A percentile compares a stretch with the other conserved stretches of the same genome.
Conservation (phyloP, 1,140 invertebrate genomes). For the Diorhabda sublineata region DNA sequence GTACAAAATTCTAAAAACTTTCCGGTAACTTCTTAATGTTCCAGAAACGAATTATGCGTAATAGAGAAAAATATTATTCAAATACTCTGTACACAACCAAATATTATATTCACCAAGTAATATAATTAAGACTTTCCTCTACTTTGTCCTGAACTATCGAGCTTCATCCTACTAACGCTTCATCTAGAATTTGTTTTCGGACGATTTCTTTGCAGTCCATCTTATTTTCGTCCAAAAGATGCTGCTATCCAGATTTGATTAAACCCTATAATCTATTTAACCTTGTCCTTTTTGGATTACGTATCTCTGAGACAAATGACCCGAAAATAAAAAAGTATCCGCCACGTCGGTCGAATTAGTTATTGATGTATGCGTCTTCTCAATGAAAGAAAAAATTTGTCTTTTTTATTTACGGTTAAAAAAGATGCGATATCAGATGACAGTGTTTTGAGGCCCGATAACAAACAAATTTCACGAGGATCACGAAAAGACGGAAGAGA, state of each 20-base stretch:
- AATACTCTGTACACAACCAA: no score
- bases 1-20: background rate
- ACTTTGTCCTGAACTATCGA: no score
- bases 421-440: background rate
- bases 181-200: no score
- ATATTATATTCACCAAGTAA: no score
- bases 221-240: background rate
- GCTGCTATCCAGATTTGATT: background rate
- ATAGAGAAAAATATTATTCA: background rate
- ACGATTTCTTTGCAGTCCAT: no score
- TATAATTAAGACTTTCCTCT: no score
- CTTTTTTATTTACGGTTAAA: slow-evolving; percentile 3
- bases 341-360: slow-evolving; percentile 8
- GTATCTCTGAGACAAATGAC: slow-evolving; percentile 12
- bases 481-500: background rate
- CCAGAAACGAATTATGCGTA: background rate
- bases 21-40: background rate
- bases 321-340: slow-evolving; percentile 14
- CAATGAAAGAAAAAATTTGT: slow-evolving; percentile 3
- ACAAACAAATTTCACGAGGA: slow-evolving; percentile 1
- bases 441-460: slow-evolving; percentile 4
- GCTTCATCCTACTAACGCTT: no score
- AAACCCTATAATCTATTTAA: slow-evolving; percentile 13
- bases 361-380: slow-evolving; percentile 13
- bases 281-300: slow-evolving; percentile 13